These are phyloP conservation scores for Philereme transversata DNA, from an alignment of 2,888 invertebrate genomes.

Conservation along the genomic window DNA sequence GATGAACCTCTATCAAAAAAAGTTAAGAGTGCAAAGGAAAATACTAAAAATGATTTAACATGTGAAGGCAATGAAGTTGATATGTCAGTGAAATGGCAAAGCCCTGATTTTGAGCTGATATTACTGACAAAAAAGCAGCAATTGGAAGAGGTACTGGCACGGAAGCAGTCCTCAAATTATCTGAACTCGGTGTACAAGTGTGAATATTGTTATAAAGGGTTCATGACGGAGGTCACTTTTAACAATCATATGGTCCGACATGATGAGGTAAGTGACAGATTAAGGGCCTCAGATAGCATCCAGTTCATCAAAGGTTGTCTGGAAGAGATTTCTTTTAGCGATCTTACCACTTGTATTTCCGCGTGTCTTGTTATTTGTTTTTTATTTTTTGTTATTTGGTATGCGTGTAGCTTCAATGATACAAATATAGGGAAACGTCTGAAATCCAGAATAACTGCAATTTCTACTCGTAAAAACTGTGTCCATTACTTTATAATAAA, in stretches of 20 bases:
- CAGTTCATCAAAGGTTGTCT: no score
- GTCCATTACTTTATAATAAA: no score
- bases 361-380: no score
- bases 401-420: no score
- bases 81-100: background rate
- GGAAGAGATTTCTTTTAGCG: no score
- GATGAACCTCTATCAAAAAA: conserved; percentile 34
- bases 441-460: no score
- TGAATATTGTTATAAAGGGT: conserved; percentile 66
- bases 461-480: no score
- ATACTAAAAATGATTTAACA: no score
- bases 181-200: conserved; percentile 65
- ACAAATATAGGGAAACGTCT: no score
- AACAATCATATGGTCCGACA: conserved; percentile 69
- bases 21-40: conserved; percentile 2
- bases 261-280: conserved; percentile 54
- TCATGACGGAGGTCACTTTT: conserved; percentile 58
- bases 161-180: conserved; percentile 61
- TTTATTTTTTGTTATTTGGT: no score
- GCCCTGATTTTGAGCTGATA: conserved; percentile 41
- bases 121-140: conserved; percentile 60
- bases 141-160: conserved; percentile 51
- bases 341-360: no score
- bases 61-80: background rate
- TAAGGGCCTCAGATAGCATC: no score